Conservation (phyloP, 2,113 vertebrate genomes). For the Drymodes brunneopygia region DNA sequence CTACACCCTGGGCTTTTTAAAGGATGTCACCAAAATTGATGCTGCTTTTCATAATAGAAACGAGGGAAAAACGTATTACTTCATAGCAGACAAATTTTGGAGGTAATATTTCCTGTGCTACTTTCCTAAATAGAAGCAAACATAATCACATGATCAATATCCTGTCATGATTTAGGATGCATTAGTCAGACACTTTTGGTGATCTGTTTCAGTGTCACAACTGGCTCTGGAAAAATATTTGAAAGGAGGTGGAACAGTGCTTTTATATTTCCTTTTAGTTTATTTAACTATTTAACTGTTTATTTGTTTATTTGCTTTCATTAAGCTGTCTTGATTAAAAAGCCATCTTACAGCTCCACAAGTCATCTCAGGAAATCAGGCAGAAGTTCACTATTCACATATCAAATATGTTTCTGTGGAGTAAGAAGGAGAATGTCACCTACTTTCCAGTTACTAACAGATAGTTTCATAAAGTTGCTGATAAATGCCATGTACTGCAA, state of each 20-base stretch:
- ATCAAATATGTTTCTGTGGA: not conserved
- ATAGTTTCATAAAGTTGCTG: not conserved
- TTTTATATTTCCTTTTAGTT: not conserved
- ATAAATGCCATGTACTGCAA: not conserved
- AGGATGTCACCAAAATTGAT: constrained; percentile 73
- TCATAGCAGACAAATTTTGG: constrained; percentile 79
- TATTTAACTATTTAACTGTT: not conserved
- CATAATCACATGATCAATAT: not conserved
- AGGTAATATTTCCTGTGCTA: constrained; percentile 61
- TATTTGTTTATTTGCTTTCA: not conserved
- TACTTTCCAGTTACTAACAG: not conserved
- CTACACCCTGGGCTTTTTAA: constrained; percentile 75
- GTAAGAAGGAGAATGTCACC: not conserved
- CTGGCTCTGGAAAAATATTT: not conserved
- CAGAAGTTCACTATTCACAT: not conserved
- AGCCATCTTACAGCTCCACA: not conserved
- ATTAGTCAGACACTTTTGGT: not conserved
- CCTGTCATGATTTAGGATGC: not conserved
- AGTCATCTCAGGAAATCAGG: not conserved
- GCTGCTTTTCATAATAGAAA: constrained; percentile 74
- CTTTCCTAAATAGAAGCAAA: not conserved
- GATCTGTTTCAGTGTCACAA: not conserved
- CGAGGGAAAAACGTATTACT: constrained; percentile 77
- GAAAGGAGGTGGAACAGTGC: not conserved
- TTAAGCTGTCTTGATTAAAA: not conserved